phyloP scores from a whole-genome alignment of 2,888 invertebrate genomes.

The Rhynchonema sp. region DNA sequence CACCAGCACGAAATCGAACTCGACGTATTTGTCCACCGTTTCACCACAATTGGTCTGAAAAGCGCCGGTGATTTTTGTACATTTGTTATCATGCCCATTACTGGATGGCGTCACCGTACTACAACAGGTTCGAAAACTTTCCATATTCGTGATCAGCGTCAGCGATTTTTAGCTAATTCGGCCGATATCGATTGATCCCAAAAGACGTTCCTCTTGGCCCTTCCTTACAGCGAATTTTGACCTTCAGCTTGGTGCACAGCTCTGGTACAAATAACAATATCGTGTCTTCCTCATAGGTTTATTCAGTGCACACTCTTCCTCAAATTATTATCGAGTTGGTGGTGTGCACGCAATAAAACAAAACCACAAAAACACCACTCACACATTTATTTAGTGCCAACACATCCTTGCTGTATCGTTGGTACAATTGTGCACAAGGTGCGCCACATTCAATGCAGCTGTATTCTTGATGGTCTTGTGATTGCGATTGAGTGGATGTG shows the following conservation, averaged over 20 bases:
- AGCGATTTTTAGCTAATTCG: not conserved
- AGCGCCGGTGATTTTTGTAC: not conserved
- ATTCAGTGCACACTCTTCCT: too few relatives aligned
- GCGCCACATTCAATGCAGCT: conserved; percentile 20
- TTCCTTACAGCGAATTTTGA: too few relatives aligned
- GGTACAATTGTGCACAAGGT: conserved; percentile 12
- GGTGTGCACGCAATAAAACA: too few relatives aligned
- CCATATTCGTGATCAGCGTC: not conserved
- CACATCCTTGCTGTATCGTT: conserved; percentile 17
- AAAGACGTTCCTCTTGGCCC: too few relatives aligned
- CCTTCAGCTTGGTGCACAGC: too few relatives aligned
- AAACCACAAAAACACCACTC: conserved; percentile 7
- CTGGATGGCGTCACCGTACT: not conserved
- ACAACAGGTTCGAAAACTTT: not conserved
- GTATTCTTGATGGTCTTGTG: too few relatives aligned
- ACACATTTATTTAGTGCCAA: conserved; percentile 22
- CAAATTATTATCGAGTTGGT: too few relatives aligned
- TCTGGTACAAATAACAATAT: too few relatives aligned
- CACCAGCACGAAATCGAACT: conserved; percentile 69
- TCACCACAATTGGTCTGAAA: conserved; percentile 52
- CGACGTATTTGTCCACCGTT: conserved; percentile 68
- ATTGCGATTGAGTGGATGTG: too few relatives aligned
- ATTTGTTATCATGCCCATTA: not conserved
- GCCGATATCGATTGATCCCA: too few relatives aligned
- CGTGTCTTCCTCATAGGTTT: too few relatives aligned